Base-by-base conservation (phyloP, 2,888 invertebrate genomes). In the Ptychoptera albimana region DNA sequence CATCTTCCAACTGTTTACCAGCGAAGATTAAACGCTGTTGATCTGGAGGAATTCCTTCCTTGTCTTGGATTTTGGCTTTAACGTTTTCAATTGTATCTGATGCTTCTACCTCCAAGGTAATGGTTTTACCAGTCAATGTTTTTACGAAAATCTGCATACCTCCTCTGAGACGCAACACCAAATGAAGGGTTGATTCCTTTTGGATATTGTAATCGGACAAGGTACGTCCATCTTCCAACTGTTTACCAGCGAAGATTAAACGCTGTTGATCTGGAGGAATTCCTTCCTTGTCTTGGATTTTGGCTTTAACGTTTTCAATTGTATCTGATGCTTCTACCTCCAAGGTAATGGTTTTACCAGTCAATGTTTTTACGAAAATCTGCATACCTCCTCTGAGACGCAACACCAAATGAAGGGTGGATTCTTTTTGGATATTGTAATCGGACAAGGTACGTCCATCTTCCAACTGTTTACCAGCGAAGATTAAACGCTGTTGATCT, bases 111-210 rank as follows among this genome's bases (percentile, higher is more conserved):
- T 88, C 87, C 49, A 88, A 77, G 63, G 88, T 87, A 62, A 91
- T 89, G 63, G 91, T 91, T 68, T 91, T 92, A 57, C 89, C 89
- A 57, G 88, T 89, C 39, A 91, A 75, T 55, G 91, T 92, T 72
- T 92, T 92, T 51, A 92, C 91, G 67, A 92, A 96, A 69, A 96
- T 94, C 77, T 96, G 94, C 92, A 92, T 92, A 59, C 97, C 97
- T 70, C 96, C 96, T 53, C 91, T 77, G 47, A 94, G 75, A 55
- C 93, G 76, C 51, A 91, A 69, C 57, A 89, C 88, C 60, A 92
- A 71, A 62, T 91, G 89, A 47, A 91, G 73, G 0, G 91, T 91
- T 0, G 88, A 87, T 66, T 91, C 88, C 65, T 92, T 92, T 68
- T 94, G 91, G 60, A 93, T 92, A 65, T 92, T 92, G 67, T 92